Conservation (phyloP, 2,888 invertebrate species). For the Melipona bicolor region DNA sequence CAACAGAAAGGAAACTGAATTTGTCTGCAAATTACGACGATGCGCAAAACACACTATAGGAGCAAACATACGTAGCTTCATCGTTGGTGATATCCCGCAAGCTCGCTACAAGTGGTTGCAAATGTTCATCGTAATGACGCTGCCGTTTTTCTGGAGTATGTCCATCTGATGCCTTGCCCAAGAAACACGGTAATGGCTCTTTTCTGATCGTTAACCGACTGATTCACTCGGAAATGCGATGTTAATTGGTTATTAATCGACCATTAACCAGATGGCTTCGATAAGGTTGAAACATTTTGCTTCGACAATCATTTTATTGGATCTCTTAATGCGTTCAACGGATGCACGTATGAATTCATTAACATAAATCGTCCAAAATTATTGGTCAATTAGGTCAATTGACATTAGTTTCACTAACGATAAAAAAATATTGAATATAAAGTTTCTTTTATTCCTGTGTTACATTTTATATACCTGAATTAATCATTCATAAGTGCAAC, state of each 20-base stretch:
- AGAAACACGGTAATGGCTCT: constrained; percentile 36
- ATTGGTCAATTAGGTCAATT: constrained; percentile 1
- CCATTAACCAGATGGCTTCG: constrained; percentile 21
- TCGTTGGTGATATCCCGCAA: constrained; percentile 33
- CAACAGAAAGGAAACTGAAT: neutral
- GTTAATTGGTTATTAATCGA: constrained; percentile 35
- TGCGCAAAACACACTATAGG: neutral
- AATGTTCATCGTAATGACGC: constrained; percentile 34
- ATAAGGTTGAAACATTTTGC: neutral
- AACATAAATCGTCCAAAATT: neutral
- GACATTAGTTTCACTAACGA: neutral
- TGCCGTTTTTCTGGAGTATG: constrained; percentile 37
- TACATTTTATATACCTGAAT: neutral
- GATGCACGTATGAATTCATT: neutral
- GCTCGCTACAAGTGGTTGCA: constrained; percentile 28
- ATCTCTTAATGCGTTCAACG: neutral
- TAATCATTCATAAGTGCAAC: neutral
- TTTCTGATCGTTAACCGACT: constrained; percentile 30
- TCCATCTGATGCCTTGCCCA: constrained; percentile 8
- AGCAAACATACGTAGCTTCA: neutral
- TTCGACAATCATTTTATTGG: neutral
- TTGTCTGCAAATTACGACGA: neutral
- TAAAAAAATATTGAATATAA: neutral
- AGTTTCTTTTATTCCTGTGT: neutral
- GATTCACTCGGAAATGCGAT: constrained; percentile 12